These are phyloP conservation scores for Apaloderma vittatum DNA, from an alignment of 2,113 vertebrate species.

Conservation along the genomic window DNA sequence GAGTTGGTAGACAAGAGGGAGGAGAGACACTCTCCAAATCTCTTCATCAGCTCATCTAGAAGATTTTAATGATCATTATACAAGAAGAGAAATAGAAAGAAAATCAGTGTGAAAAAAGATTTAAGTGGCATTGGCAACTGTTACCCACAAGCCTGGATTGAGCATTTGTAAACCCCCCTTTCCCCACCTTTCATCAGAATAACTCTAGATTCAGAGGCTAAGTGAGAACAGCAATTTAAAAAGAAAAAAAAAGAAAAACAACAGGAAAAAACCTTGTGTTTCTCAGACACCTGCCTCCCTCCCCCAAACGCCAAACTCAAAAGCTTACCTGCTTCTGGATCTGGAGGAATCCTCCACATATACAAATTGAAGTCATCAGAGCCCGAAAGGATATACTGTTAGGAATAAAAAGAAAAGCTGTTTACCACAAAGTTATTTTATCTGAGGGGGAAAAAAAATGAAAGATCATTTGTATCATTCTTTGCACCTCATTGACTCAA, in stretches of 20 bases:
- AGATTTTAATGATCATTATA: neutral
- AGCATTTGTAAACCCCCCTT: neutral
- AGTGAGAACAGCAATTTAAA: neutral
- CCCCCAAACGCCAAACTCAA: neutral
- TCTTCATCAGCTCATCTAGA: neutral
- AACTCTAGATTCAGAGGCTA: neutral
- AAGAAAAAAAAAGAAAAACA: no score
- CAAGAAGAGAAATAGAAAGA: neutral
- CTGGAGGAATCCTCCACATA: constrained; percentile 98
- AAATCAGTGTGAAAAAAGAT: neutral
- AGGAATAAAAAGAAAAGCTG: constrained; percentile 56
- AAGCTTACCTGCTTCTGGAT: constrained; percentile 92
- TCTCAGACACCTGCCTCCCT: neutral
- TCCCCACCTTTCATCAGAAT: neutral
- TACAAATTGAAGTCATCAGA: constrained; percentile 99
- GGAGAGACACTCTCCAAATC: neutral
- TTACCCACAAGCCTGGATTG: neutral
- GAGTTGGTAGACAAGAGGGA: neutral
- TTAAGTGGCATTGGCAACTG: neutral
- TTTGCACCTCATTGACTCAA: neutral
- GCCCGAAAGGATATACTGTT: constrained; percentile 96
- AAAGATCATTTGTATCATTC: neutral
- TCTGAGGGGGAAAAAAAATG: neutral
- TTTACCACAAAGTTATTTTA: neutral
- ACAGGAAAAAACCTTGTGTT: no score